Conservation (phyloP, 30 jellyfish, hydroid and myxozoan species). For the Pseudorhiza aurosa region DNA sequence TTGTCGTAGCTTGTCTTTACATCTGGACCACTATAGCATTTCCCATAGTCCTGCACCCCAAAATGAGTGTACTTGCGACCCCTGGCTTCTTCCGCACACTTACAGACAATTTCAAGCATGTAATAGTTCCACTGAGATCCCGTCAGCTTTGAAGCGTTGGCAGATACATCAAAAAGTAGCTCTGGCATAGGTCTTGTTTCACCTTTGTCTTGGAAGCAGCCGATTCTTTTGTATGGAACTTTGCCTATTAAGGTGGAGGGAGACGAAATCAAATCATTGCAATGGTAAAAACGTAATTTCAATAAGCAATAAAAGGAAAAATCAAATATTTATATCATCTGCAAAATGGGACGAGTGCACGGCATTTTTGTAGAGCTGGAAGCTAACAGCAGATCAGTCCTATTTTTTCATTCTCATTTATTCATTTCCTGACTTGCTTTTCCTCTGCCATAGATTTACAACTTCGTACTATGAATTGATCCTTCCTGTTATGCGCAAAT, state of each 20-base stretch:
- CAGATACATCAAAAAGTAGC: constrained; percentile 73
- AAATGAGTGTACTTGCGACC: constrained; percentile 76
- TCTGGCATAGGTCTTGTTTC: constrained; percentile 83
- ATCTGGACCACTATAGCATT: constrained; percentile 82
- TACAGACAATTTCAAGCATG: constrained; percentile 76
- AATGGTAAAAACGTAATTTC: too few species aligned
- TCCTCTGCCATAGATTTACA: too few species aligned
- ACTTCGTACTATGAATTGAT: too few species aligned
- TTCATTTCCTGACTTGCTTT: too few species aligned
- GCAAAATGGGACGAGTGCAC: too few species aligned
- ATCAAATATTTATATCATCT: too few species aligned
- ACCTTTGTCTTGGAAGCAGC: constrained; percentile 69
- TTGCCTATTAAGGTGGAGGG: constrained; percentile 24
- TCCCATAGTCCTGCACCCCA: constrained; percentile 82
- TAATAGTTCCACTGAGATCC: constrained; percentile 61
- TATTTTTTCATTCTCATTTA: too few species aligned
- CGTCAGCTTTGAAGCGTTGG: constrained; percentile 63
- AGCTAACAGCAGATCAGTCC: too few species aligned
- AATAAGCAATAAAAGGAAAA: too few species aligned
- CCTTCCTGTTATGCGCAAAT: too few species aligned
- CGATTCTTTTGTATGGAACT: constrained; percentile 58
- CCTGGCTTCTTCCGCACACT: constrained; percentile 75
- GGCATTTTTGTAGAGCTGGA: too few species aligned
- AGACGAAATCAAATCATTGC: too few species aligned
- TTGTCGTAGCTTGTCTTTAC: constrained; percentile 65